Conservation (phyloP, 2,888 invertebrate species). For the Aphrophora alni region DNA sequence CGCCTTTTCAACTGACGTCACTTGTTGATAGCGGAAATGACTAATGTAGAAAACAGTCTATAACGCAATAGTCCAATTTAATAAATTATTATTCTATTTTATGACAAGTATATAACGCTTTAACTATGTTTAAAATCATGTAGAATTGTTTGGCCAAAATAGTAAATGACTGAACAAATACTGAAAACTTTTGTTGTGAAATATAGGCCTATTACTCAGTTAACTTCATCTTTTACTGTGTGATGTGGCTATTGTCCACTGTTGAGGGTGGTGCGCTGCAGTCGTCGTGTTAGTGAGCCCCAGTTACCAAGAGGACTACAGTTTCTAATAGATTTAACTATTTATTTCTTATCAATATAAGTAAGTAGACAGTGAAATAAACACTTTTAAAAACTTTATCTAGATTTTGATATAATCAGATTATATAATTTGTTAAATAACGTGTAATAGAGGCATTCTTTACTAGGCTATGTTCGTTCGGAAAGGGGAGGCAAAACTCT, state of each 20-base stretch:
- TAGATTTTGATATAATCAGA: not conserved
- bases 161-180: too few relatives aligned
- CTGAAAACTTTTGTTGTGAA: too few relatives aligned
- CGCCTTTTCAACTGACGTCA: conserved; percentile 2
- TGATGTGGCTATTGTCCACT: conserved; percentile 43
- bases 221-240: not conserved
- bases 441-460: not conserved
- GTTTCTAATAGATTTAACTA: not conserved
- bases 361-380: not conserved
- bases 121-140: too few relatives aligned
- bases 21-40: conserved; percentile 2
- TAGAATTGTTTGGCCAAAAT: too few relatives aligned
- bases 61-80: not conserved
- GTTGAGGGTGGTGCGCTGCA: conserved; percentile 40
- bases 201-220: too few relatives aligned
- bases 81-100: not conserved
- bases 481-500: not conserved
- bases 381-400: not conserved
- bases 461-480: not conserved
- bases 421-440: not conserved
- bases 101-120: too few relatives aligned
- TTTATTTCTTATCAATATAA: not conserved
- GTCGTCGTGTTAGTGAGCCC: conserved; percentile 29
- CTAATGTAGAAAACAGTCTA: conserved; percentile 5
- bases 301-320: not conserved